Evolutionary conservation across 2,888 invertebrate species (phyloP).

Genomic region (Pachymerium ferrugineum): DNA sequence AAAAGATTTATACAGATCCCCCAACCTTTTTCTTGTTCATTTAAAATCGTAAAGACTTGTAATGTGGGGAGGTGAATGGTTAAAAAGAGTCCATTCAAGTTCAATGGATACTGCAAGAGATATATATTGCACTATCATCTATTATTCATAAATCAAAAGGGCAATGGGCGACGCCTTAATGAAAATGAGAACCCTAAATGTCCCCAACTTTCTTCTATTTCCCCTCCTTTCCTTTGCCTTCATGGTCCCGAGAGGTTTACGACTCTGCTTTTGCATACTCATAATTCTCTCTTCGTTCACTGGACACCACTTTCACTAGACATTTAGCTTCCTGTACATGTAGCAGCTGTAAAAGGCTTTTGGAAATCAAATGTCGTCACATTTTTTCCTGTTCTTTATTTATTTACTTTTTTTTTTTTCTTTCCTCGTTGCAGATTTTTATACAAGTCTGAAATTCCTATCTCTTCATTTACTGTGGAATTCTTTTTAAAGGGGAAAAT

Average conservation of each 20-base stretch:
- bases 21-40: not conserved
- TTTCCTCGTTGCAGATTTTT: not conserved
- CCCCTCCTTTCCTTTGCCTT: not conserved
- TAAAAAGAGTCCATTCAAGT: not conserved
- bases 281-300: not conserved
- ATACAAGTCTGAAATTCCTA: too few species aligned
- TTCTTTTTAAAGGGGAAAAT: too few species aligned
- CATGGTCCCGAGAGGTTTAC: not conserved
- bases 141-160: constrained; percentile 27
- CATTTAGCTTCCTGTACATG: not conserved
- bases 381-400: not conserved
- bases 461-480: not conserved
- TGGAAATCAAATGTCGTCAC: too few species aligned
- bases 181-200: not conserved
- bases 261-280: not conserved
- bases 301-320: constrained; percentile 4
- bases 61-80: not conserved
- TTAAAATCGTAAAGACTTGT: not conserved
- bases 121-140: constrained; percentile 5
- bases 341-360: not conserved
- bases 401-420: not conserved
- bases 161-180: constrained; percentile 17
- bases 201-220: not conserved
- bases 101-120: not conserved
- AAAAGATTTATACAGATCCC: too few species aligned